phyloP scores from a whole-genome alignment of 2,797 vertebrate genomes.

The Simalia tracyae region DNA sequence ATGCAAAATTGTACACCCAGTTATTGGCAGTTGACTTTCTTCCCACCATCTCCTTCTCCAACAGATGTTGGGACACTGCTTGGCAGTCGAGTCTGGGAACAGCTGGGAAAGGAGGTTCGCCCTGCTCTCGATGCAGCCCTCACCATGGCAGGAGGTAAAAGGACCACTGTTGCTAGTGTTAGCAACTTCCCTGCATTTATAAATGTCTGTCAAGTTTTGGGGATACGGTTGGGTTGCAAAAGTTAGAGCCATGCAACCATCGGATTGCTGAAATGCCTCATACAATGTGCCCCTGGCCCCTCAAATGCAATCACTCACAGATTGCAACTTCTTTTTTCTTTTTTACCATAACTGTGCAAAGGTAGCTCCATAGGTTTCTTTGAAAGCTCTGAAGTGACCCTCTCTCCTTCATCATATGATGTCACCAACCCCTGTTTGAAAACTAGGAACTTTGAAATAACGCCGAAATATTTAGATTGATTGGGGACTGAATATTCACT shows the following conservation, averaged over 20 bases:
- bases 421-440: not conserved
- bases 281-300: not conserved
- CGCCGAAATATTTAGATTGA: not conserved
- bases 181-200: not conserved
- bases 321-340: no score
- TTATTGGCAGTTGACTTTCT: not conserved
- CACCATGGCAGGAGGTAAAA: constrained; percentile 85
- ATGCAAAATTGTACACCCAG: not conserved
- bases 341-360: not conserved
- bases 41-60: constrained; percentile 21
- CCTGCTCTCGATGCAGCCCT: constrained; percentile 84
- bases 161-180: not conserved
- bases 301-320: not conserved
- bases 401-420: not conserved
- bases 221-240: not conserved
- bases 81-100: constrained; percentile 81
- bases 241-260: not conserved
- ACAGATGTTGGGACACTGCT: constrained; percentile 86
- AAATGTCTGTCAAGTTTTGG: not conserved
- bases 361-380: not conserved
- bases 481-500: not conserved
- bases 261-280: not conserved
- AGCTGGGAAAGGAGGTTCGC: constrained; percentile 81
- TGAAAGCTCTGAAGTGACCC: not conserved
- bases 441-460: not conserved